phyloP scores from a whole-genome alignment of 2,113 vertebrate species.

The Chaetops frenatus region DNA sequence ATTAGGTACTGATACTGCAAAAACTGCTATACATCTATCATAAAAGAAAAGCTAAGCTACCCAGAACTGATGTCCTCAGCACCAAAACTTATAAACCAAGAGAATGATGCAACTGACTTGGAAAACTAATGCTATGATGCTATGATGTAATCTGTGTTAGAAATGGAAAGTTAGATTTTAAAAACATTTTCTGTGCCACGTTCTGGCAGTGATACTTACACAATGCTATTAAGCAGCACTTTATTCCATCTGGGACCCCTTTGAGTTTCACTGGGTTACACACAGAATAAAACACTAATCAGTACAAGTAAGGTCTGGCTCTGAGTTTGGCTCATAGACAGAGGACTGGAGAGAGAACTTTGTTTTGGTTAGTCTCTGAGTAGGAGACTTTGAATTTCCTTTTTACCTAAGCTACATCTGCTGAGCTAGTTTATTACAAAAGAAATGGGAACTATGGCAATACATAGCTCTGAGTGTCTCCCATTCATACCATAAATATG shows the following conservation, averaged over 20 bases:
- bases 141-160: background rate
- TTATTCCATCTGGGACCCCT: conserved; percentile 1
- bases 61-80: background rate
- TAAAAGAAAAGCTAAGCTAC: background rate
- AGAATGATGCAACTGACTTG: background rate
- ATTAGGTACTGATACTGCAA: background rate
- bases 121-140: background rate
- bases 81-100: background rate
- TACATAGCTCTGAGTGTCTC: conserved; percentile 40
- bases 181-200: background rate
- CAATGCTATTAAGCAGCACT: background rate
- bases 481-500: conserved; percentile 53
- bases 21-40: background rate
- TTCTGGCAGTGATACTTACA: background rate
- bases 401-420: conserved; percentile 56
- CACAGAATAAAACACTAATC: conserved; percentile 49
- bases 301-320: conserved; percentile 18
- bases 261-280: background rate
- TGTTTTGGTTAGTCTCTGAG: conserved; percentile 25
- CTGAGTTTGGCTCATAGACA: conserved; percentile 30
- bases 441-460: conserved; percentile 49
- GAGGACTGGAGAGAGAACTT: conserved; percentile 32
- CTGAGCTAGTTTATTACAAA: conserved; percentile 61
- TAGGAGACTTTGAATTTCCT: conserved; percentile 54
- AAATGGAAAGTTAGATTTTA: background rate